Percentiles rank a stretch among this genome's conserved stretches.
Evolutionary conservation across 2,113 vertebrate species (phyloP).

Genomic region (Poeciliopsis turrubarensis): DNA sequence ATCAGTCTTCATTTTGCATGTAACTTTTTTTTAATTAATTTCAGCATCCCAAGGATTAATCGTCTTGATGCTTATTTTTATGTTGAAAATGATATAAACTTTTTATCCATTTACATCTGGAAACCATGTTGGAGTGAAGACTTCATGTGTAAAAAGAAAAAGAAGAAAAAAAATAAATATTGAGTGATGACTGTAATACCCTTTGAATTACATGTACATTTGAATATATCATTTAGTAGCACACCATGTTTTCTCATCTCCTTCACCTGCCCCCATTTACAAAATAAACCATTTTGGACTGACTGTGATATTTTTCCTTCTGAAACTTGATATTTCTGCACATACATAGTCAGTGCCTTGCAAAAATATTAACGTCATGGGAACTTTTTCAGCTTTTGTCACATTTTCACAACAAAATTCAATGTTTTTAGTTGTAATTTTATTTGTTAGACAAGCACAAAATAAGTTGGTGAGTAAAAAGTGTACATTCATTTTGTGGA

Average conservation of each 20-base stretch:
- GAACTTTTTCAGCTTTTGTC: not conserved
- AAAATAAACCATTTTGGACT: constrained; percentile 82
- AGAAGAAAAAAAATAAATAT: constrained; percentile 13
- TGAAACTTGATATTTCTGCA: constrained; percentile 5
- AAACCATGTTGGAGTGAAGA: constrained; percentile 72
- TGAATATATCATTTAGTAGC: constrained; percentile 84
- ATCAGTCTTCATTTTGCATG: constrained; percentile 70
- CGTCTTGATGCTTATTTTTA: constrained; percentile 78
- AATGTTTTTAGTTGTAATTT: not conserved
- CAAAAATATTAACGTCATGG: not conserved
- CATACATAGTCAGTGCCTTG: not conserved
- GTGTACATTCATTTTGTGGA: no score
- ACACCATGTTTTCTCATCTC: constrained; percentile 79
- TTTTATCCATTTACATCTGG: constrained; percentile 78
- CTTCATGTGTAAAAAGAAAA: constrained; percentile 69
- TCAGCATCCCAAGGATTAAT: constrained; percentile 75
- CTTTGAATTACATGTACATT: constrained; percentile 81
- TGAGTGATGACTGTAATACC: constrained; percentile 76
- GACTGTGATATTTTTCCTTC: constrained; percentile 40
- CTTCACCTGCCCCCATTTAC: constrained; percentile 76
- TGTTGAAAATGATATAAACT: constrained; percentile 73
- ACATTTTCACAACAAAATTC: not conserved
- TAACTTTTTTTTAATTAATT: constrained; percentile 66
- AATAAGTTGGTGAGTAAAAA: no score
- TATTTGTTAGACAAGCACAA: no score